Base-by-base conservation (phyloP, 2,888 invertebrate species). In the Melieria crassipennis region DNA sequence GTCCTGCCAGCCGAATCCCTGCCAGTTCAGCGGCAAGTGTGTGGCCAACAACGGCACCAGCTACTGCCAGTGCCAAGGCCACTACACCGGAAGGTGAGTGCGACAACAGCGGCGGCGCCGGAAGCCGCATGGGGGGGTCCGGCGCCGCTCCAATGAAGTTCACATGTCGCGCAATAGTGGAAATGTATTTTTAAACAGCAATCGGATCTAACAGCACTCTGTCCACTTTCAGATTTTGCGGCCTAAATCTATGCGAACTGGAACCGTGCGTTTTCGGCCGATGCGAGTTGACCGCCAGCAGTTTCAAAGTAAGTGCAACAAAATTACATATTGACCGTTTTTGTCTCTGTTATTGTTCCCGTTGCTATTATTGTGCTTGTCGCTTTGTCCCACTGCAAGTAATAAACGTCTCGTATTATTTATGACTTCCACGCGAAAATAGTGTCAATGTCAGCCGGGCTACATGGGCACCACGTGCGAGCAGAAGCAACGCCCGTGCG, bases 1-100 rank as follows among this genome's bases (percentile, higher is more conserved):
- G 80, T 89, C 91, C 0, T 94, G 94, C 83, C 88, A 88, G 65
- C 93, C 93, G 0, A 92, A 92, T 85, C 93, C 93, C 0, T 94
- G 94, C 79, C 87, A 90, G 73, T 90, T 92, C 82, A 90, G 89
- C 10, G 94, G 93, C 0, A 90, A 89, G 79, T 94, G 94, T 82
- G 71, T 80, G 7, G 84, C 88, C 3, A 90, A 89, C 62, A 90
- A 90, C 43, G 84, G 86, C 6, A 90, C 86, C 74, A 90, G 89
- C 77, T 89, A 89, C 72, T 94, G 94, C 80, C 91, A 92, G 76
- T 94, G 94, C 82, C 86, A 87, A 47, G 91, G 92, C 74, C 91
- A 92, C 84, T 93, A 90, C 79, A 92, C 92, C 76, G 94, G 93
- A 91, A 87, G 87, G 81, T 81, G 78, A 77, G 74, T 77, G 9